Conservation (phyloP, 1,140 invertebrate species). For the Euborellia annulipes region DNA sequence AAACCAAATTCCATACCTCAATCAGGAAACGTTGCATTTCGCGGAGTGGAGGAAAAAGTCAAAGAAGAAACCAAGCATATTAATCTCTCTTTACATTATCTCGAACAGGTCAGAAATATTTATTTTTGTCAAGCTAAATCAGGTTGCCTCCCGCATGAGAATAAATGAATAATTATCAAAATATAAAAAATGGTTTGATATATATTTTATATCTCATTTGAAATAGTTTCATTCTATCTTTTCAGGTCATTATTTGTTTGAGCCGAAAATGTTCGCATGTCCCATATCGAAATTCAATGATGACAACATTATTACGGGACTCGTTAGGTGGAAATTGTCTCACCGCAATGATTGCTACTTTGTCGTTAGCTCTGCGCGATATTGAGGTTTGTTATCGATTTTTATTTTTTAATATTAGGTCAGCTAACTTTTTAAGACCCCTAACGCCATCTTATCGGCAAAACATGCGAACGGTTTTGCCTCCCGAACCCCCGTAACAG, state of each 20-base stretch:
- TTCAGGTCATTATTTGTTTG: too few relatives aligned
- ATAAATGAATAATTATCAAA: too few relatives aligned
- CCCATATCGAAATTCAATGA: constrained; percentile 46
- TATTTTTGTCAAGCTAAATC: too few relatives aligned
- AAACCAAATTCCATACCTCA: constrained; percentile 18
- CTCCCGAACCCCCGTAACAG: too few relatives aligned
- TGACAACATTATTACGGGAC: constrained; percentile 45
- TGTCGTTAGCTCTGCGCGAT: constrained; percentile 35
- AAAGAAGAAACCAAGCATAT: constrained; percentile 42
- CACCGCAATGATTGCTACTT: constrained; percentile 48
- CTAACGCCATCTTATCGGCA: too few relatives aligned
- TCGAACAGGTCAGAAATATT: constrained; percentile 47
- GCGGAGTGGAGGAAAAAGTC: not conserved
- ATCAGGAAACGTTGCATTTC: not conserved
- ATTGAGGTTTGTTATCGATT: constrained; percentile 27
- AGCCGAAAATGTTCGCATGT: constrained; percentile 35
- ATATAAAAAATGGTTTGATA: too few relatives aligned
- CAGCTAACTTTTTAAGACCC: too few relatives aligned
- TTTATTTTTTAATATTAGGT: too few relatives aligned
- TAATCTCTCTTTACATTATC: constrained; percentile 47
- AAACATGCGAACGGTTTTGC: too few relatives aligned
- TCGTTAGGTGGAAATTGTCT: constrained; percentile 48
- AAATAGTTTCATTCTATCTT: too few relatives aligned
- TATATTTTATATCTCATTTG: too few relatives aligned
- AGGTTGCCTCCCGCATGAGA: too few relatives aligned